Percentiles rank a stretch among this genome's conserved stretches.
These are phyloP conservation scores for Podargus strigoides DNA, from an alignment of 2,797 vertebrate genomes.

Conservation along the genomic window DNA sequence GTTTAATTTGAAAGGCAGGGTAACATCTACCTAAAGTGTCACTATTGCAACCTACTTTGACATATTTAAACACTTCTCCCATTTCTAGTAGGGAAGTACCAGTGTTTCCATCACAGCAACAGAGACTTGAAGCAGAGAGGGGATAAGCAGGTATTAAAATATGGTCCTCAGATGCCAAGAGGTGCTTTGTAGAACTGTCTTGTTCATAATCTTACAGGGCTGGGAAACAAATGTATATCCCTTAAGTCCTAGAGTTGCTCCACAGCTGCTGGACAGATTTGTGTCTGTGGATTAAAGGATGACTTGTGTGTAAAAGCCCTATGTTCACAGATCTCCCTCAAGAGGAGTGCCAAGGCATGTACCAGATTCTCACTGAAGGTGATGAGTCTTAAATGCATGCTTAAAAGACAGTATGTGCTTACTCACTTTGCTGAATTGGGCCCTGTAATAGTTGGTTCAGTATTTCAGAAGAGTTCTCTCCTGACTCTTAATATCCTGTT, in stretches of 20 bases:
- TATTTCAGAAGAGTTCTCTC: background rate
- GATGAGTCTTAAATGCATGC: background rate
- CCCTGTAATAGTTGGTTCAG: background rate
- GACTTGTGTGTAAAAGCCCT: background rate
- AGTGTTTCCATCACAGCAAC: background rate
- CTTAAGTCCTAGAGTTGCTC: background rate
- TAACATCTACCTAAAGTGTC: background rate
- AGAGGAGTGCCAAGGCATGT: background rate
- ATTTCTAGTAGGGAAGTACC: background rate
- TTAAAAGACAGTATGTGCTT: constrained; percentile 6
- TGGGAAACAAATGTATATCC: background rate
- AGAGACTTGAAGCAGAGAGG: background rate
- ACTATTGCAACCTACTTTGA: background rate
- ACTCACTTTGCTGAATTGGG: constrained; percentile 3
- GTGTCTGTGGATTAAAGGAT: background rate
- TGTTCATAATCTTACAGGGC: background rate
- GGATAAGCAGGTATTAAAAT: background rate
- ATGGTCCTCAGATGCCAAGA: background rate
- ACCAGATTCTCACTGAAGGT: background rate
- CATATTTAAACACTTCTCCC: background rate
- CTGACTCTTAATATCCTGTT: constrained; percentile 23
- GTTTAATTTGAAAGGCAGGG: background rate
- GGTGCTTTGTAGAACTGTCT: background rate
- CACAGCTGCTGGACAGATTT: background rate
- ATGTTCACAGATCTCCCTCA: accelerated